These are phyloP conservation scores for Strongylocentrotus purpuratus DNA, from an alignment of 35 echinoderm and acorn worm genomes.

Conservation along the genomic window DNA sequence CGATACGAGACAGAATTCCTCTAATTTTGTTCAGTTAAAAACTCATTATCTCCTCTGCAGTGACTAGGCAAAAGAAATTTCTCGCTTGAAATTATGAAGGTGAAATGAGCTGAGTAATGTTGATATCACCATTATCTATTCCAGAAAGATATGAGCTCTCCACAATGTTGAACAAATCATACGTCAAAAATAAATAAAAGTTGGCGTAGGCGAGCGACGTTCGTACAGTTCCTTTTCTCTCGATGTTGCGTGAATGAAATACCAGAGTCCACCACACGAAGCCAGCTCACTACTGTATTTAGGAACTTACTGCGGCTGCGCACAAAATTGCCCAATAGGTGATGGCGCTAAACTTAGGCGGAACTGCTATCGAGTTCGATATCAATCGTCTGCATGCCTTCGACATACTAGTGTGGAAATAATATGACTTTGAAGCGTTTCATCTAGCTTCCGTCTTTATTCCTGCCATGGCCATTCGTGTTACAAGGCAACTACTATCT, in stretches of 20 bases:
- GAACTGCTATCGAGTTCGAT: background rate
- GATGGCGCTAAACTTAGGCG: constrained; percentile 7
- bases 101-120: background rate
- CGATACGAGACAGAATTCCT: background rate
- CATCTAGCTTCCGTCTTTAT: constrained; percentile 9
- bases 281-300: background rate
- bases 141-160: background rate
- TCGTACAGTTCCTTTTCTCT: background rate
- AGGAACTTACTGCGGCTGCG: constrained; percentile 6
- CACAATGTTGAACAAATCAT: background rate
- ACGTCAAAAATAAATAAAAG: constrained; percentile 13
- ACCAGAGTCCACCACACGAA: background rate
- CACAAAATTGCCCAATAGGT: background rate
- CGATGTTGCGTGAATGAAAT: background rate
- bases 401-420: constrained; percentile 11
- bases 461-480: background rate
- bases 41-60: background rate
- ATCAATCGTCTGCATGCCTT: background rate
- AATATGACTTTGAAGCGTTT: background rate
- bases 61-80: background rate
- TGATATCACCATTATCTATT: constrained; percentile 13
- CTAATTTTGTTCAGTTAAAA: background rate
- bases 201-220: background rate
- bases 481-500: background rate
- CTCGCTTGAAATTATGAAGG: background rate